Evolutionary conservation across 2,888 invertebrate genomes (phyloP).

Genomic region (Andrena bucephala): DNA sequence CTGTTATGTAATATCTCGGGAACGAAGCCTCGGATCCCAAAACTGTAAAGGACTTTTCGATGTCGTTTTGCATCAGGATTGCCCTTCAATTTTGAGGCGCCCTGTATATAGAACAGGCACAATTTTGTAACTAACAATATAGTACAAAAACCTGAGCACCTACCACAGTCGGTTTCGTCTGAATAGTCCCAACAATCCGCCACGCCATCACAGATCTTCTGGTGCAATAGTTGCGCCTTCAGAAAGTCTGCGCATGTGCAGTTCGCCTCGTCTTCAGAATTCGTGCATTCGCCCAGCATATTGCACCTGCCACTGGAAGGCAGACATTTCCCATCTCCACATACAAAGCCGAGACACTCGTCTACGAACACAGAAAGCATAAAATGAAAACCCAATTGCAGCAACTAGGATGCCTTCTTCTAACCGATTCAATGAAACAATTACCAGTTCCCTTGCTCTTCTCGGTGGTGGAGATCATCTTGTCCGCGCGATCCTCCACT

Average conservation of each 20-base stretch:
- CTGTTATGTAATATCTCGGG: too few species aligned
- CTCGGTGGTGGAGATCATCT: slow-evolving; percentile 73
- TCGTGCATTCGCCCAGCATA: slow-evolving; percentile 89
- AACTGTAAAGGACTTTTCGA: too few species aligned
- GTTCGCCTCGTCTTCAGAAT: slow-evolving; percentile 90
- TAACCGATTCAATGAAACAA: neutral
- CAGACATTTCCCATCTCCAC: slow-evolving; percentile 89
- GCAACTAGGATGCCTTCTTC: too few species aligned
- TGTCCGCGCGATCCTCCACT: slow-evolving; percentile 77
- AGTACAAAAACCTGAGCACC: neutral
- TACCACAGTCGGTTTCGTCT: slow-evolving; percentile 92
- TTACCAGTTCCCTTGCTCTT: slow-evolving; percentile 76
- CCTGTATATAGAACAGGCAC: too few species aligned
- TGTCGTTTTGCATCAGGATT: too few species aligned
- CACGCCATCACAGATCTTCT: slow-evolving; percentile 92
- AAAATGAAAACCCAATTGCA: slow-evolving; percentile 12
- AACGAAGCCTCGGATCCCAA: too few species aligned
- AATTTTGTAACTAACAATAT: too few species aligned
- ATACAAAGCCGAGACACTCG: slow-evolving; percentile 86
- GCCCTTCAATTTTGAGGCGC: too few species aligned
- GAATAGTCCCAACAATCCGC: slow-evolving; percentile 93
- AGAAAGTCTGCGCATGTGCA: slow-evolving; percentile 92
- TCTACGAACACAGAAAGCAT: slow-evolving; percentile 79
- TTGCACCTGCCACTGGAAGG: slow-evolving; percentile 90
- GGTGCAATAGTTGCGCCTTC: slow-evolving; percentile 88